Conservation (phyloP, 2,797 vertebrate genomes). For the Vireo griseus region DNA sequence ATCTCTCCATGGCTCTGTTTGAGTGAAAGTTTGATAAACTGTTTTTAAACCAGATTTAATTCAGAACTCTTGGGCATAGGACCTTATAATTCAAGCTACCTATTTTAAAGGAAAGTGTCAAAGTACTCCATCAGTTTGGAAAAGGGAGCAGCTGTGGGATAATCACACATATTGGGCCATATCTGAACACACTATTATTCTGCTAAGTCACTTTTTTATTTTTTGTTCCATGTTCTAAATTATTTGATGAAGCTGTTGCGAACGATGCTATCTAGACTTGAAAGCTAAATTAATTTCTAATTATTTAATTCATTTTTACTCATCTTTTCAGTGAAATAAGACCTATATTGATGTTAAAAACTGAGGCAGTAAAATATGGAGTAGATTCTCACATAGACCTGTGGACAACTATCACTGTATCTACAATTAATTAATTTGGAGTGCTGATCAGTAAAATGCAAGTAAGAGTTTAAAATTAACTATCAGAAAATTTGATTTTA, state of each 20-base stretch:
- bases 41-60: background rate
- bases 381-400: background rate
- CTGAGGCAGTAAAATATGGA: background rate
- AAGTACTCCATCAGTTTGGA: background rate
- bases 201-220: background rate
- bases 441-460: background rate
- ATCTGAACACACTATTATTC: background rate
- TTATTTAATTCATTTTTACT: conserved; percentile 13
- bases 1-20: background rate
- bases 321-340: background rate
- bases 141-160: background rate
- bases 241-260: background rate
- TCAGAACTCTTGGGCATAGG: background rate
- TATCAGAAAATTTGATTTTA: background rate
- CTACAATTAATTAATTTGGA: background rate
- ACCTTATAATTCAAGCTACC: background rate
- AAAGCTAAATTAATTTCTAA: background rate
- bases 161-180: background rate
- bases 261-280: background rate
- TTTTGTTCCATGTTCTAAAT: background rate
- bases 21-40: background rate
- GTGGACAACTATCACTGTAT: background rate
- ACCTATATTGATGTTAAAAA: background rate
- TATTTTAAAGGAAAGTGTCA: background rate
- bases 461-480: background rate